Evolutionary conservation across 2,888 invertebrate species (phyloP).

Genomic region (Andrena minutula): DNA sequence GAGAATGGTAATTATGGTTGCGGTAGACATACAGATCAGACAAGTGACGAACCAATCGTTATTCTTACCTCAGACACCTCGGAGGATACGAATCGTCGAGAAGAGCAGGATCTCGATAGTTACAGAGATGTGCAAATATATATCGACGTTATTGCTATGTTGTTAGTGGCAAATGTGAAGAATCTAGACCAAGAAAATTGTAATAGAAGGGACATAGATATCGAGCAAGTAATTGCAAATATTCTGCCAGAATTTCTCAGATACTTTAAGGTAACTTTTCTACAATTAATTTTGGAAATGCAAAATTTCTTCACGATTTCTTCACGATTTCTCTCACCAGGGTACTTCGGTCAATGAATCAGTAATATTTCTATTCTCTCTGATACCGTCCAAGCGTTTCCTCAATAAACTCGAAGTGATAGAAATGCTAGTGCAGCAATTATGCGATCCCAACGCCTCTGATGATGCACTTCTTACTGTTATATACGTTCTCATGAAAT

Average conservation of each 20-base stretch:
- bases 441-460: slow-evolving; percentile 44
- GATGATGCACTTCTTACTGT: slow-evolving; percentile 56
- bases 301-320: neutral
- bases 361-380: slow-evolving; percentile 66
- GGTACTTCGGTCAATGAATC: slow-evolving; percentile 57
- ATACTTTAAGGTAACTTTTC: slow-evolving; percentile 28
- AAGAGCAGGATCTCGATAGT: slow-evolving; percentile 16
- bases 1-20: slow-evolving; percentile 35
- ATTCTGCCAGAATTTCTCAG: slow-evolving; percentile 39
- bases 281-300: neutral
- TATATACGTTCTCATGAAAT: slow-evolving; percentile 66
- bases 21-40: no score
- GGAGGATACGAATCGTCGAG: neutral
- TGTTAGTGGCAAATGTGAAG: slow-evolving; percentile 50
- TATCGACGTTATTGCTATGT: slow-evolving; percentile 61
- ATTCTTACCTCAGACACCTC: neutral
- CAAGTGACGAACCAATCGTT: slow-evolving; percentile 5
- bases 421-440: slow-evolving; percentile 43
- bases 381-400: slow-evolving; percentile 57
- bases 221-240: slow-evolving; percentile 24
- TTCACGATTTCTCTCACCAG: slow-evolving; percentile 43
- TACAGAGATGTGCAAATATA: slow-evolving; percentile 45
- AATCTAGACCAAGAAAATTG: slow-evolving; percentile 19
- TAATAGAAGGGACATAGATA: slow-evolving; percentile 10
- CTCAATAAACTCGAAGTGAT: slow-evolving; percentile 14